Evolutionary conservation across 2,797 vertebrate genomes (phyloP), one percentile per base, ranked within the genome.

Genomic region (Choloepus didactylus): DNA sequence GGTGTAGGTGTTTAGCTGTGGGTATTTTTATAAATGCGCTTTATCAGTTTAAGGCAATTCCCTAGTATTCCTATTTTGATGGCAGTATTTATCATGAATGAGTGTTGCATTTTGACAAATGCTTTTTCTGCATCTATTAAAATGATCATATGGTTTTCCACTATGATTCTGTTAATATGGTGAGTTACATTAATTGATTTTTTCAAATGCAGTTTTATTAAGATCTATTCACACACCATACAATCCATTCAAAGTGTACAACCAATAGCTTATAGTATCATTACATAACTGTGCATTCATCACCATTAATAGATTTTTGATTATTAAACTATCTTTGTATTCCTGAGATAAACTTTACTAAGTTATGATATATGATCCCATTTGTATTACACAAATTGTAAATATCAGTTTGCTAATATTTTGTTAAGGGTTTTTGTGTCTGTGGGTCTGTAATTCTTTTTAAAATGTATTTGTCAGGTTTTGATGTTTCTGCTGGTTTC

Each of bases 21-120:
- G 27, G 15, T 31, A 73, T 35, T 60, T 82, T 44, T 60, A 8
- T 60, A 87, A 83, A 46, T 77, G 31, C 27, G 16, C 41, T 64
- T 64, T 89, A 89, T 89, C 59, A 92, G 35, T 60, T 62, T 79
- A n/a, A 84, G 66, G 54, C 77, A 84, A 56, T n/a, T 64, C 35
- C 29, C 31, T 21, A 77, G 29, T 31, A 12, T 27, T 88, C 46
- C 44, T 35, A 54, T 38, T 77, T 84, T 76, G 12, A 5, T 25
- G 11, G 25, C 9, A 83, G 9, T 64, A 84, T 56, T 66, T 64
- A 77, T 54, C 29, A n/a, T 56, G n/a, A 64, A 38, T 88, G 29
- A 5, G 49, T 46, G 62, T 64, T 92, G 14, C 60, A 77, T 64
- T 54, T 84, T n/a, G 23, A 27, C 35, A 77, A 88, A 41, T 76